Evolutionary conservation across 2,797 vertebrate species (phyloP).

Genomic region (Manis pentadactyla): DNA sequence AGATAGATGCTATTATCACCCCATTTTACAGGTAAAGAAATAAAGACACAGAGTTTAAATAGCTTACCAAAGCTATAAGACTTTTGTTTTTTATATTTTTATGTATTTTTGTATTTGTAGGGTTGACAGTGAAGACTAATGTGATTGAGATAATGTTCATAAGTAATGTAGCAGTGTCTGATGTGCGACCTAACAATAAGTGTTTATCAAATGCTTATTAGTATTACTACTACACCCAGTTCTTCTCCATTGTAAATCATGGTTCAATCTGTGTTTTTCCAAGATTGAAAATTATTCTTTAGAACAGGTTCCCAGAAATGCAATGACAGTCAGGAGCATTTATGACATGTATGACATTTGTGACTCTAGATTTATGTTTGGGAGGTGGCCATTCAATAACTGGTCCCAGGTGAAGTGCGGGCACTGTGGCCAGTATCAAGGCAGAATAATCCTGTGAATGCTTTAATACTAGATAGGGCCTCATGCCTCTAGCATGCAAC

Average conservation of each 20-base stretch:
- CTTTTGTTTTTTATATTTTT: too few species aligned
- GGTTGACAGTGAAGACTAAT: too few species aligned
- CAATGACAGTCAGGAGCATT: neutral
- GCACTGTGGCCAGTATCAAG: neutral
- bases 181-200: too few species aligned
- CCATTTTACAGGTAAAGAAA: constrained; percentile 21
- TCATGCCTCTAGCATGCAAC: neutral
- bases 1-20: neutral
- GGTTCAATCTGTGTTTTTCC: neutral
- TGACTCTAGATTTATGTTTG: neutral
- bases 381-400: neutral
- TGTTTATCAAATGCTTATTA: too few species aligned
- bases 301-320: neutral
- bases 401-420: neutral
- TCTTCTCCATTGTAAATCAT: neutral
- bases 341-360: neutral
- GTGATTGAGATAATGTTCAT: too few species aligned
- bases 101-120: too few species aligned
- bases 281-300: neutral
- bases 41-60: neutral
- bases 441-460: neutral
- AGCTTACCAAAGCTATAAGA: neutral
- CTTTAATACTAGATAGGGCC: neutral
- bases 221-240: neutral
- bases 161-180: too few species aligned